phyloP scores from a whole-genome alignment of 23 tunicate genomes.

The Oikopleura dioica region DNA sequence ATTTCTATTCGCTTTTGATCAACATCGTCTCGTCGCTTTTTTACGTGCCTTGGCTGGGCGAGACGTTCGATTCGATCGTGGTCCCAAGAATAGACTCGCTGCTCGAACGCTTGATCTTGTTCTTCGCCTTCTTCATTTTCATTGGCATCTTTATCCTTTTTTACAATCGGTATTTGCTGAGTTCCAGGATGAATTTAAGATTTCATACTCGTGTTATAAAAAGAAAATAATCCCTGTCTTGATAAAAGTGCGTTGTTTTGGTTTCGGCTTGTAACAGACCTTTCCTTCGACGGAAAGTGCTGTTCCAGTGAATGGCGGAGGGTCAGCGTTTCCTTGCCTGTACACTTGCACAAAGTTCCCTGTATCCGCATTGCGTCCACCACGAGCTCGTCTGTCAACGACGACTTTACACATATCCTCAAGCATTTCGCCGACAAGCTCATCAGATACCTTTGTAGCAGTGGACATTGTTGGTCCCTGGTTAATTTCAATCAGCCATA shows the following conservation, averaged over 20 bases:
- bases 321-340: conserved; percentile 64
- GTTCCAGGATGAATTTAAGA: too few species aligned
- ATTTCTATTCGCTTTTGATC: too few species aligned
- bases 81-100: neutral
- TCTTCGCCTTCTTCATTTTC: neutral
- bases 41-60: neutral
- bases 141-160: too few species aligned
- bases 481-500: conserved; percentile 89
- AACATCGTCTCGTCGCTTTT: too few species aligned
- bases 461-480: conserved; percentile 87
- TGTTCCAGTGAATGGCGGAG: conserved; percentile 65
- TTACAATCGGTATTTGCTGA: too few species aligned
- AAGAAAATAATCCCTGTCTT: too few species aligned
- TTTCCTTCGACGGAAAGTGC: conserved; percentile 28
- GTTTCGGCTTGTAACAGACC: neutral
- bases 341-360: conserved; percentile 42
- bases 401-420: conserved; percentile 86
- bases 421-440: conserved; percentile 40
- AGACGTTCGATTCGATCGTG: neutral
- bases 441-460: conserved; percentile 47
- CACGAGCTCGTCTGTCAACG: conserved; percentile 41
- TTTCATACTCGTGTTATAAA: too few species aligned
- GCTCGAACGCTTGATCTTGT: neutral
- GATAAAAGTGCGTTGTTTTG: neutral
- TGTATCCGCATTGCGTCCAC: conserved; percentile 57